Evolutionary conservation across 2,797 vertebrate species (phyloP), one percentile per base, ranked within the genome.

Genomic region (Ctenosaura bakeri): DNA sequence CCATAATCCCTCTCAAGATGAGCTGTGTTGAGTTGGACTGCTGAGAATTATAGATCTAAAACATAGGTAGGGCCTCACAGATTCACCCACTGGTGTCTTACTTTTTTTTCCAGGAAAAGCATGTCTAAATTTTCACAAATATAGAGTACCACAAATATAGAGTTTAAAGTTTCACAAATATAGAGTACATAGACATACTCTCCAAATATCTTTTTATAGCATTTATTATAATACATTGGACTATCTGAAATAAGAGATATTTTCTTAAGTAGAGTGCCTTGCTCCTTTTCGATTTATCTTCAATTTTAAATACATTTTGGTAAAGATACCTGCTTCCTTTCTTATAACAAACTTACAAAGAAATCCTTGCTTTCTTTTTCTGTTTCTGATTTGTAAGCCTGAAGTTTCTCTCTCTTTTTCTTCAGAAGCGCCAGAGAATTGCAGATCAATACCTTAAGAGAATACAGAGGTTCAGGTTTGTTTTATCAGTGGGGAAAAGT

Each of bases 321-420:
- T 16, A 73, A 32, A 73, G 9, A n/a, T 73, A 35, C 9, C 12
- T 73, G 69, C 32, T n/a, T 10, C 74, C 14, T 59, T 81, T 32
- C 42, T 42, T 42, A 42, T 42, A 42, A 50, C 10, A 83, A 26
- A 87, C 86, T 80, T 69, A 88, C 86, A 35, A 69, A 32, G 16
- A 80, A 1, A 26, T 56, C 35, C 0, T 0, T 18, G 26, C 6
- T 88, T 76, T 64, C 95, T 66, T 89, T 80, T 16, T 87, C 92
- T 0, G 92, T 64, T 0, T 78, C 90, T 64, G 89, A 92, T 77
- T 95, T 95, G 88, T 94, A 95, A 20, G 94, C 86, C 88, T 96
- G 73, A 0, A 92, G 94, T 0, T 96, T 95, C 56, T 94, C 93
- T 93, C 95, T 93, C 46, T 96, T 93, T 66, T 94, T 93, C 93